Base-by-base conservation (phyloP, 2,797 vertebrate genomes). In the Platyrinchus mystaceus region DNA sequence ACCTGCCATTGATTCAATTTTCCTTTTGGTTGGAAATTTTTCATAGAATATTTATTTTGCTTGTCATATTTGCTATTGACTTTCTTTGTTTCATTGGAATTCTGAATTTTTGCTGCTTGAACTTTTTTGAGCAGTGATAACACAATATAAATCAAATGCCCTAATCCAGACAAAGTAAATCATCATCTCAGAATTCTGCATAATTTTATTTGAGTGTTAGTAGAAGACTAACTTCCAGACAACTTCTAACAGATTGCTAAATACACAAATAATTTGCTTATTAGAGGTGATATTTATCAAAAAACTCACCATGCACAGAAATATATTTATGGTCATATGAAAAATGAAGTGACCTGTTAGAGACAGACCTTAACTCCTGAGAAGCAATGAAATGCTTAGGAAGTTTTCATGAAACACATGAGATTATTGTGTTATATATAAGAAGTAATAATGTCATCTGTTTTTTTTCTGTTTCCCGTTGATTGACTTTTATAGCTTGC, bases 401-500 rank as follows among this genome's bases (percentile, higher is more conserved):
- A 76, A 76, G 56, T 70, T 90, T 89, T 79, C 34, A 56, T 2
- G 9, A 46, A 90, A 74, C 62, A 53, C 68, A 12, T 34, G 50
- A 74, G 81, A 90, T 90, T 90, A 94, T 84, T 93, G 70, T 96
- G 78, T 95, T 95, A 74, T 87, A 52, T 92, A 70, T 89, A 96
- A 95, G 96, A 95, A 88, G 87, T 94, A 97, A 97, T 97, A 95
- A 97, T 95, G 96, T 96, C 92, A 94, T 97, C 92, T 96, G 82
- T 0, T 94, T 96, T 91, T 97, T 97, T 97, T 96, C 96, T 93
- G 91, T 97, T 98, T 97, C 96, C 97, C 97, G 97, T 97, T 98
- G 98, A 98, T 98, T 98, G 98, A 98, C 98, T 98, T 98, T 98
- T 98, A 98, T 97, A 97, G 97, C 97, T 97, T 97, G 95, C 97